Base-by-base conservation (phyloP, 2,113 vertebrate genomes). In the Mesitornis unicolor region DNA sequence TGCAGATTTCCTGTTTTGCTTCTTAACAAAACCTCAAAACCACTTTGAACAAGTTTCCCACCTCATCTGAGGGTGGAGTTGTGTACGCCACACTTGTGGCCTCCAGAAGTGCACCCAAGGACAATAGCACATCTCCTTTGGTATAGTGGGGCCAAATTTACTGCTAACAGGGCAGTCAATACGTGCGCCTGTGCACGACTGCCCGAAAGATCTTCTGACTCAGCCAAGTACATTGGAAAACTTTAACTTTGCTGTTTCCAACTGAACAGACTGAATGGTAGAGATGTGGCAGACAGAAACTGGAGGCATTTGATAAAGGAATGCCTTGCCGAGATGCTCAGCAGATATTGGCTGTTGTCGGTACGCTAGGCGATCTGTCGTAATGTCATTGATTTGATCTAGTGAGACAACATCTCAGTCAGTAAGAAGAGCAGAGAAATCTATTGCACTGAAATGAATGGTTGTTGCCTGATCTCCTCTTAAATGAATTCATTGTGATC, bases 1-100 rank as follows among this genome's bases (percentile, higher is more conserved):
- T 43, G 15, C 54, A 91, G 53, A 80, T 93, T 97, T 97, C 97
- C 95, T 97, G 96, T 96, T 97, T 97, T 97, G 89, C 86, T 96
- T 91, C 90, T 95, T 53, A 76, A 82, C 80, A 89, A 96, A 97
- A 97, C 97, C 96, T 96, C 90, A 96, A 97, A 97, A 97, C 94
- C 95, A 90, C 95, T 89, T 85, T 64, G 88, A 96, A 94, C 83
- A 69, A 87, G 73, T 93, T 96, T 96, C 84, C 61, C 74, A 93
- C 93, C 93, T 96, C 88, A 70, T 54, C 43, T 5, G 70, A 95
- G 89, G 96, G 95, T 96, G 95, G 95, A 93, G 94, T 1, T 75
- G 73, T 28, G 25, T 24, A 89, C 36, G 0, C 73, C 88, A 60
- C 78, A 81, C 80, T 65, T 2, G 7, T 83, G 91, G 53, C 50